These are phyloP conservation scores for Drosophila imparisetae DNA, from an alignment of 2,888 invertebrate species.

Conservation along the genomic window DNA sequence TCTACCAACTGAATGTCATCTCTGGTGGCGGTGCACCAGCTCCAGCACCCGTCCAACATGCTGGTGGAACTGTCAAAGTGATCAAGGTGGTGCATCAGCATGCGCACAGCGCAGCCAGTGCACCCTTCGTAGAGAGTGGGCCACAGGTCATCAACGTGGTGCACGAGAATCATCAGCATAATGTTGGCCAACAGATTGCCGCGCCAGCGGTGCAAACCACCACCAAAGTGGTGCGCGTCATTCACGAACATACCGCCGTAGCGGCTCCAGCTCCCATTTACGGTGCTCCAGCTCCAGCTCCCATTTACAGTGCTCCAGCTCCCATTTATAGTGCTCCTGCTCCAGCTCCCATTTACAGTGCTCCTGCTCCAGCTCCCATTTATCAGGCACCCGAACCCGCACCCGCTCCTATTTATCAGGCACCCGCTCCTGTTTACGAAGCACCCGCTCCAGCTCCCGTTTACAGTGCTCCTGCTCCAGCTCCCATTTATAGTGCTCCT, in stretches of 20 bases:
- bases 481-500: constrained; percentile 42
- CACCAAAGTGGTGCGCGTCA: constrained; percentile 76
- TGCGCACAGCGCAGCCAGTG: constrained; percentile 15
- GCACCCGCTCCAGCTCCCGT: constrained; percentile 23
- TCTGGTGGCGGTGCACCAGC: constrained; percentile 45
- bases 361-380: constrained; percentile 45
- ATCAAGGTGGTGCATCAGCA: constrained; percentile 70
- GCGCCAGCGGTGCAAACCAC: constrained; percentile 35
- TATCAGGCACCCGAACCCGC: constrained; percentile 43
- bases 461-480: constrained; percentile 46
- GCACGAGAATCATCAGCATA: constrained; percentile 59
- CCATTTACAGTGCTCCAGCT: constrained; percentile 31
- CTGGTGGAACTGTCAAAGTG: constrained; percentile 56
- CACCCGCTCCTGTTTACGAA: constrained; percentile 39
- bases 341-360: constrained; percentile 31
- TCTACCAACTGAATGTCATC: constrained; percentile 74
- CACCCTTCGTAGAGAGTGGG: constrained; percentile 37
- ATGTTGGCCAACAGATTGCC: constrained; percentile 1
- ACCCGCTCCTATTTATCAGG: constrained; percentile 41
- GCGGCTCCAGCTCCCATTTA: constrained; percentile 40
- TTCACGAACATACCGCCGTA: constrained; percentile 71
- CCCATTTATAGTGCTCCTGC: constrained; percentile 40
- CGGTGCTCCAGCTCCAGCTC: constrained; percentile 45
- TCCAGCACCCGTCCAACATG: constrained; percentile 45
- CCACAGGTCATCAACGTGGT: constrained; percentile 65